Percentiles rank a stretch among this genome's conserved stretches.
Conservation (phyloP, 2,113 vertebrate genomes). For the Otis tarda region DNA sequence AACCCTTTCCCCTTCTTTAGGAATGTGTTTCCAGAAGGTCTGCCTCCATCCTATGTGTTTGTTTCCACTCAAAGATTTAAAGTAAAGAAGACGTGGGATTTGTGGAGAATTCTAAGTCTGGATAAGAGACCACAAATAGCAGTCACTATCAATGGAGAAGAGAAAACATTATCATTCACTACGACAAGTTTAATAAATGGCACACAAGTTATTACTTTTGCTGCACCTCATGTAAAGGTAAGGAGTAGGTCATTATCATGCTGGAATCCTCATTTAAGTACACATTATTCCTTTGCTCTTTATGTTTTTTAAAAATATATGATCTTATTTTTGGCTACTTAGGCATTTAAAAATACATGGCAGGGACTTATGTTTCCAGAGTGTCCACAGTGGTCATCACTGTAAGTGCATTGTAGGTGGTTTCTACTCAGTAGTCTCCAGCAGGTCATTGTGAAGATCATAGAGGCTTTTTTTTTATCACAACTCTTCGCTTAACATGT, state of each 20-base stretch:
- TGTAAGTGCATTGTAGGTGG: neutral
- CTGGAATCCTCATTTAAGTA: neutral
- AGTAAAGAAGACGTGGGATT: slow-evolving; percentile 91
- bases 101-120: slow-evolving; percentile 90
- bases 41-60: slow-evolving; percentile 96
- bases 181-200: slow-evolving; percentile 87
- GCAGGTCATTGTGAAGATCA: neutral
- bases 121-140: slow-evolving; percentile 91
- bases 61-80: slow-evolving; percentile 95
- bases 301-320: neutral
- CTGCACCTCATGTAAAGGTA: slow-evolving; percentile 83
- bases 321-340: neutral
- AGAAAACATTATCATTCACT: slow-evolving; percentile 86
- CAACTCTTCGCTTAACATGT: neutral
- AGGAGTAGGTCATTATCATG: neutral
- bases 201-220: slow-evolving; percentile 86
- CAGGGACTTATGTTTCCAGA: neutral
- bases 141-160: slow-evolving; percentile 87
- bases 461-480: neutral
- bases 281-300: neutral
- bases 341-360: neutral
- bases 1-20: slow-evolving; percentile 51
- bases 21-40: slow-evolving; percentile 92
- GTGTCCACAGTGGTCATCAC: neutral
- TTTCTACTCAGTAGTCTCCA: neutral